phyloP scores from a whole-genome alignment of 1,140 invertebrate genomes.

The Saccostrea cuccullata region DNA sequence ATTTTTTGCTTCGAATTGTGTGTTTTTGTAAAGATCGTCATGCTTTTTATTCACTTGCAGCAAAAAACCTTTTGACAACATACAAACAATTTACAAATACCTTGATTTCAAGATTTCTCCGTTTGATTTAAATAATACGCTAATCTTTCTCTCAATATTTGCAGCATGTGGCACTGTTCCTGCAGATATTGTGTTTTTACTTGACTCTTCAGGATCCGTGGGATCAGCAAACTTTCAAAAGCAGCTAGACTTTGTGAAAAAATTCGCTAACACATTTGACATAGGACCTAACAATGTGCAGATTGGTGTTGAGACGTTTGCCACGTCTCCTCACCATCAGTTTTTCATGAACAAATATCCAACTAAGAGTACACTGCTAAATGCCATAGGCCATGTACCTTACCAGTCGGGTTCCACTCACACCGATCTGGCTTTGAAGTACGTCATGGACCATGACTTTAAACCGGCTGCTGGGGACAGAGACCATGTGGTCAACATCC shows the following conservation, averaged over 20 bases:
- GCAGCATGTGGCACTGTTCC: constrained; percentile 67
- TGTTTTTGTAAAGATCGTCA: too few species aligned
- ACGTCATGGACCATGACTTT: constrained; percentile 62
- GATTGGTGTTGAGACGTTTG: constrained; percentile 67
- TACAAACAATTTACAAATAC: too few species aligned
- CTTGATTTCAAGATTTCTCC: too few species aligned
- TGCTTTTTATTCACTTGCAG: too few species aligned
- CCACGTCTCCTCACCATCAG: constrained; percentile 59
- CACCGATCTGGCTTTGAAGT: constrained; percentile 66
- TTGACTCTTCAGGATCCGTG: constrained; percentile 72
- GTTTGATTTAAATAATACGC: too few species aligned
- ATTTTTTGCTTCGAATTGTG: too few species aligned
- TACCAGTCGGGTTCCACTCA: constrained; percentile 63
- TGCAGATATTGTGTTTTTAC: constrained; percentile 72
- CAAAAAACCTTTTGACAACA: too few species aligned
- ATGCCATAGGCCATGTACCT: constrained; percentile 60
- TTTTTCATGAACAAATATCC: constrained; percentile 67
- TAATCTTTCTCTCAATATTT: constrained; percentile 29
- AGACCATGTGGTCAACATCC: constrained; percentile 65
- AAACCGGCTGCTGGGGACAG: constrained; percentile 65
- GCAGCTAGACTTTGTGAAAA: constrained; percentile 70
- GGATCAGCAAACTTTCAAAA: constrained; percentile 66
- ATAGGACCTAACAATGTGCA: constrained; percentile 60
- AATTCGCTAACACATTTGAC: constrained; percentile 65
- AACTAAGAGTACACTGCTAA: constrained; percentile 51